A percentile compares a stretch with the other conserved stretches of the same genome.
Evolutionary conservation across 2,113 vertebrate species (phyloP).

Genomic region (Apodemus sylvaticus): DNA sequence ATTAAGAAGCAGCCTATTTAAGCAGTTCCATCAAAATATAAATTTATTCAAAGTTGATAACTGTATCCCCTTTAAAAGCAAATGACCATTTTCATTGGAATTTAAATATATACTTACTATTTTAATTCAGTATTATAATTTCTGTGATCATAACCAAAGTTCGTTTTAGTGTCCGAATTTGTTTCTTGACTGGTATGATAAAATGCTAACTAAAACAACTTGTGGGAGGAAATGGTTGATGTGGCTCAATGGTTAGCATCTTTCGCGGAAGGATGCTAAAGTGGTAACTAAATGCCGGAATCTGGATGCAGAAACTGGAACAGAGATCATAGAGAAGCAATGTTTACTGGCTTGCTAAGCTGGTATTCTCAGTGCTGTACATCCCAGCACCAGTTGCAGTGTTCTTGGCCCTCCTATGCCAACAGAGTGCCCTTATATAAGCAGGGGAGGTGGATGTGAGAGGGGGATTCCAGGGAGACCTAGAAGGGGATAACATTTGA

Average conservation of each 20-base stretch:
- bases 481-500: no score
- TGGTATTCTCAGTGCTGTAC: background rate
- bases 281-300: background rate
- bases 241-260: background rate
- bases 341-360: background rate
- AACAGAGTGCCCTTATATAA: background rate
- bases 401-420: background rate
- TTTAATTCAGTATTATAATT: background rate
- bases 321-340: background rate
- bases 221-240: background rate
- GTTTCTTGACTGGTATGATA: background rate
- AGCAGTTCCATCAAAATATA: fast-evolving
- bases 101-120: constrained; percentile 60
- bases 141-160: background rate
- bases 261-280: background rate
- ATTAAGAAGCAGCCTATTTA: background rate
- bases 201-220: background rate
- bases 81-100: constrained; percentile 39
- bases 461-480: no score
- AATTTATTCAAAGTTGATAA: constrained; percentile 4
- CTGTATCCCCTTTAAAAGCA: constrained; percentile 4
- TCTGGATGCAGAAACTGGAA: background rate
- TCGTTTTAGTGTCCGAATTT: background rate
- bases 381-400: background rate
- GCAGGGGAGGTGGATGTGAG: no score